Evolutionary conservation across 2,113 vertebrate genomes (phyloP), one percentile per base, ranked within the genome.

Genomic region (Crocuta crocuta): DNA sequence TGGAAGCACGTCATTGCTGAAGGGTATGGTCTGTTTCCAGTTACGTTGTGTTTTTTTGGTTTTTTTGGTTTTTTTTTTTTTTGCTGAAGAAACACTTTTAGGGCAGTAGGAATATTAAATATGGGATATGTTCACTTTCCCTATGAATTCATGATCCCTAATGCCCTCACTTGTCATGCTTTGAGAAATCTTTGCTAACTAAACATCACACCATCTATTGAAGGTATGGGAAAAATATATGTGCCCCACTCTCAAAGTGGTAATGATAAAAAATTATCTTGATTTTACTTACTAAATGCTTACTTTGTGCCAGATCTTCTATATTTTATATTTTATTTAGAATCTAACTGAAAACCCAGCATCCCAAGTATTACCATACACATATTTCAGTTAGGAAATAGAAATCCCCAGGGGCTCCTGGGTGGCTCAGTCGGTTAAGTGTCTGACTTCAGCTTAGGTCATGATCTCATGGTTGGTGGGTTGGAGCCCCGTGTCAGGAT

Each of bases 11-110:
- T 81, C 26, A 48, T 6, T 19, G 21, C 19, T 28, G 26, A 31
- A 1, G 0, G 35, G 58, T 15, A 0, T 0, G 10, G 0, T 39
- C 4, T 84, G 2, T 24, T 88, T 28, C n/a, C 5, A 53, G 6
- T 10, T 6, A 2, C 2, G 7, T 31, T 61, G 65, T 39, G 39
- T 3, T 39, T 39, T 39, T 2, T 39, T 39, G 2, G 2, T 39
- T 39, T 39, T 39, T 2, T 39, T 39, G 2, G 39, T 3, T 39
- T 39, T 39, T 39, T 39, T 39, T 39, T 39, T 39, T 3, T 24
- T 83, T 61, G 33, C 10, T 6, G 28, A 76, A 21, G 21, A 68
- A 73, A 39, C 23, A 23, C 6, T 63, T 76, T 35, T 43, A 76
- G 23, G 10, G 24, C 33, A 33, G 55, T 23, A 85, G 5, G 17